A percentile compares a stretch with the other conserved stretches of the same genome.
Conservation (phyloP, 2,888 invertebrate genomes). For the Allolobophora icterica region DNA sequence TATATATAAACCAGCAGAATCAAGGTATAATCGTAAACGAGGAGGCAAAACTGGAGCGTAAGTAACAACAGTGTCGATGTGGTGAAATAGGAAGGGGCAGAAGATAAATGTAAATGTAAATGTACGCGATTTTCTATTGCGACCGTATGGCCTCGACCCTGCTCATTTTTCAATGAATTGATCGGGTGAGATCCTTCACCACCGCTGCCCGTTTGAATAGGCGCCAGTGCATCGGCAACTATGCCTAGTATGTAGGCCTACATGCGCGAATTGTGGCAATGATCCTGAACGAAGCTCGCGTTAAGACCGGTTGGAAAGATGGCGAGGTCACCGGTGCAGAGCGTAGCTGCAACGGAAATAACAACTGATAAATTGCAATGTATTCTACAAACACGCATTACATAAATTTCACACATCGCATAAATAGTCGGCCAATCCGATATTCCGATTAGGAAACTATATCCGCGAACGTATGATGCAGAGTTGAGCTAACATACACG, state of each 20-base stretch:
- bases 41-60: not conserved
- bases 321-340: conserved; percentile 64
- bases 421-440: not conserved
- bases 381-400: not conserved
- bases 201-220: too few species aligned
- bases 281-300: conserved; percentile 59
- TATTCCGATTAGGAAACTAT: not conserved
- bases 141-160: too few species aligned
- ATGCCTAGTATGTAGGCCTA: conserved; percentile 66
- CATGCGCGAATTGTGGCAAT: conserved; percentile 55
- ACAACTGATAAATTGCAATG: not conserved
- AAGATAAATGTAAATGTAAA: too few species aligned
- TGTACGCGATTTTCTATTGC: too few species aligned
- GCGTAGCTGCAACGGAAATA: conserved; percentile 60
- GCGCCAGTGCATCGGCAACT: conserved; percentile 64
- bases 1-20: not conserved
- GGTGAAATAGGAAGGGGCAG: conserved; percentile 65
- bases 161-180: too few species aligned
- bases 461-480: not conserved
- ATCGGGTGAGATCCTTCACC: too few species aligned
- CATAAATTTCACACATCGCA: not conserved
- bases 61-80: conserved; percentile 46
- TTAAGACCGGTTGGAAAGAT: conserved; percentile 66
- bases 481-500: not conserved
- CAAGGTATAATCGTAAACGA: not conserved